These are phyloP conservation scores for Esox niger DNA, from an alignment of 2,113 vertebrate species.

Conservation along the genomic window DNA sequence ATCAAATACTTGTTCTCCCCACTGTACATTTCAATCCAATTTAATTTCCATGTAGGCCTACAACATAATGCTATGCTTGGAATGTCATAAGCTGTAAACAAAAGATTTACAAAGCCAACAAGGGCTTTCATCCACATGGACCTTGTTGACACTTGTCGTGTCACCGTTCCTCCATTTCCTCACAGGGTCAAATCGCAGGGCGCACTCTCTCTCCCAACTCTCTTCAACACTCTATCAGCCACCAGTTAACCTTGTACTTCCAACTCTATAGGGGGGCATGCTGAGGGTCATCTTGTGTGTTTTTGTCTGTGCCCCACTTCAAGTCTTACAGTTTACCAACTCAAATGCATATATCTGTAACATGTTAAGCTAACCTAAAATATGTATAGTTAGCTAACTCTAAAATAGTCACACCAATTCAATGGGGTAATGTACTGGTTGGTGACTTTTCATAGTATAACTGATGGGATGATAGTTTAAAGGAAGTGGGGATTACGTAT, in stretches of 20 bases:
- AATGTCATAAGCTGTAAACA: slow-evolving; percentile 57
- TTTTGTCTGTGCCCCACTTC: slow-evolving; percentile 9
- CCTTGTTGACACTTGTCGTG: slow-evolving; percentile 47
- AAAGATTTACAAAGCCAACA: slow-evolving; percentile 51
- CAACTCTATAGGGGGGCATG: slow-evolving; percentile 43
- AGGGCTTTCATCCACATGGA: slow-evolving; percentile 47
- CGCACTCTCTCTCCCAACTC: slow-evolving; percentile 23
- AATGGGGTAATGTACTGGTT: slow-evolving; percentile 5
- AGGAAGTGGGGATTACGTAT: slow-evolving; percentile 9
- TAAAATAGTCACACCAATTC: background rate
- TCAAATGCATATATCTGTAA: background rate
- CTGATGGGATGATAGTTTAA: slow-evolving; percentile 12
- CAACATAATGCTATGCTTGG: slow-evolving; percentile 13
- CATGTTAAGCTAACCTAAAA: background rate
- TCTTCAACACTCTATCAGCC: slow-evolving; percentile 57
- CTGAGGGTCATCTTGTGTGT: slow-evolving; percentile 7
- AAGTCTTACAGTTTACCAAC: background rate
- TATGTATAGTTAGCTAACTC: background rate
- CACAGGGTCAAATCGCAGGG: slow-evolving; percentile 57
- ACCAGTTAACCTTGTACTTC: slow-evolving; percentile 54
- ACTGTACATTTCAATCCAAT: background rate
- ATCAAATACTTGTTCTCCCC: no score
- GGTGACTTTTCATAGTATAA: background rate
- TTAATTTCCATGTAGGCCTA: slow-evolving; percentile 1
- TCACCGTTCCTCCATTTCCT: slow-evolving; percentile 49